Percentiles rank a stretch among this genome's conserved stretches.
These are phyloP conservation scores for Augochlora pura DNA, from an alignment of 1,140 invertebrate species.

Conservation along the genomic window DNA sequence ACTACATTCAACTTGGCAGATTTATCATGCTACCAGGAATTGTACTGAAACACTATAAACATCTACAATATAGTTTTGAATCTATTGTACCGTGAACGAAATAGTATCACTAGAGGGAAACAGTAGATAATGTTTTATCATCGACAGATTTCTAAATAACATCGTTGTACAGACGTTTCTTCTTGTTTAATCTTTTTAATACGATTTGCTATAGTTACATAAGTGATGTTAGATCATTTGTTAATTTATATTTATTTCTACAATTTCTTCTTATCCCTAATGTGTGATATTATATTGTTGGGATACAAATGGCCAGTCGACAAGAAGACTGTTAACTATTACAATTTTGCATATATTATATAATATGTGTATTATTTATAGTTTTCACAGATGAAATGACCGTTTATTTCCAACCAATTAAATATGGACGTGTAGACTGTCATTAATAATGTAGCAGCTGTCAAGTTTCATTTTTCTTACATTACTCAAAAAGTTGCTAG, in stretches of 20 bases:
- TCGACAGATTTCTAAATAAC: no score
- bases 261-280: neutral
- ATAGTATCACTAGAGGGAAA: no score
- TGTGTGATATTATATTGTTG: neutral
- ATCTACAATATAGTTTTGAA: conserved; percentile 20
- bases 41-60: conserved; percentile 5
- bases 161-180: no score
- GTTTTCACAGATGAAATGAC: neutral
- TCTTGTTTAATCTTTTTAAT: no score
- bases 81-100: neutral
- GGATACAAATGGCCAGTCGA: neutral
- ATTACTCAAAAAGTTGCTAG: no score
- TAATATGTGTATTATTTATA: no score
- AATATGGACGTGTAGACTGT: neutral
- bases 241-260: neutral
- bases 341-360: no score
- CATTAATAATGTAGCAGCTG: neutral
- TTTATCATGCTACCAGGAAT: conserved; percentile 34
- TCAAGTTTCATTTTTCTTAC: neutral
- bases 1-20: conserved; percentile 42
- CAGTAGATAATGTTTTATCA: no score
- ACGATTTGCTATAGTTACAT: no score
- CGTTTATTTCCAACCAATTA: neutral
- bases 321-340: no score
- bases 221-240: no score